Evolutionary conservation across 2,797 vertebrate species (phyloP).

Genomic region (Gymnoscopelus microlampas): DNA sequence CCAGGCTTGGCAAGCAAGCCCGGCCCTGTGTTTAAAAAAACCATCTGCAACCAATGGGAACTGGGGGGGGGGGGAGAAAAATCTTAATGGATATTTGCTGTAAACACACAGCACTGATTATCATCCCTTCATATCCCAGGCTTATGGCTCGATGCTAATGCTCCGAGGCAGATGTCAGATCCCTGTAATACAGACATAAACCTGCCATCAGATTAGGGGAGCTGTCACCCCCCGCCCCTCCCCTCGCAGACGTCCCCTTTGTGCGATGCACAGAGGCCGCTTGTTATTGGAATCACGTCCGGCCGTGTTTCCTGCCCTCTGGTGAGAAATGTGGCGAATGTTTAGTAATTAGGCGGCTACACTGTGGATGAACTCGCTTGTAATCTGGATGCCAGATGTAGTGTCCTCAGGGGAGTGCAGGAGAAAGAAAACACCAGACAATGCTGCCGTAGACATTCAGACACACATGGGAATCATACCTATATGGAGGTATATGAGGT

Average conservation of each 20-base stretch:
- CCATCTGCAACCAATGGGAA: constrained; percentile 21
- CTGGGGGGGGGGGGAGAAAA: neutral
- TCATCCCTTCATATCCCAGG: constrained; percentile 1
- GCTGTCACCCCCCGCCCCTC: constrained; percentile 19
- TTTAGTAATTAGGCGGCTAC: constrained; percentile 59
- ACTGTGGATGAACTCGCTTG: constrained; percentile 53
- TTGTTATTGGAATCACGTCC: constrained; percentile 48
- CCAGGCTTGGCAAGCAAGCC: constrained; percentile 16
- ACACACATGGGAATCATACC: neutral
- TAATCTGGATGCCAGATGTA: constrained; percentile 46
- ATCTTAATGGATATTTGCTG: constrained; percentile 39
- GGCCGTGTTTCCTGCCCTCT: constrained; percentile 50
- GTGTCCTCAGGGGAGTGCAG: neutral
- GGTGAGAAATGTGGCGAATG: constrained; percentile 48
- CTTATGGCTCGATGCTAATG: constrained; percentile 42
- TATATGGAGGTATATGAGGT: neutral
- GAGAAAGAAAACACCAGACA: neutral
- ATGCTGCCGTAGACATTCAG: neutral
- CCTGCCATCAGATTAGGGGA: constrained; percentile 46
- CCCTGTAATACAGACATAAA: constrained; percentile 48
- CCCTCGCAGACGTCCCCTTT: constrained; percentile 23
- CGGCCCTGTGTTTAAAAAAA: constrained; percentile 20
- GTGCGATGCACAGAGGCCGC: constrained; percentile 1
- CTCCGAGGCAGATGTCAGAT: constrained; percentile 52
- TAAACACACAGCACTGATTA: constrained; percentile 32